Evolutionary conservation across 2,797 vertebrate species (phyloP).

Genomic region (Tauraco hartlaubi): DNA sequence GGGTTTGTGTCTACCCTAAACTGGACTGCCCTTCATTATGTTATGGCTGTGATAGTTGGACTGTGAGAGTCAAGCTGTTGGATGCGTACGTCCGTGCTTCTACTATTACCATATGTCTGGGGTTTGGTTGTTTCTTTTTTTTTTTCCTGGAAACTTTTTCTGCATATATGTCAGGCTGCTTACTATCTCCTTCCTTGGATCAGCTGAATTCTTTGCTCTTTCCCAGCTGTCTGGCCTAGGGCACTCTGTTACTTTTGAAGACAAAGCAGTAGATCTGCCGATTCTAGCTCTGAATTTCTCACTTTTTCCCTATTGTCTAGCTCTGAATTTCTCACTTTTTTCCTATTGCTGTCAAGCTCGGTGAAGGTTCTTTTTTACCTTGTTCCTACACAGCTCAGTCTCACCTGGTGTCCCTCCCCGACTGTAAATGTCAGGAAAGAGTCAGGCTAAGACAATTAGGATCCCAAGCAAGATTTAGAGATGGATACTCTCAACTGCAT

Average conservation of each 20-base stretch:
- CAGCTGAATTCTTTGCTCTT: background rate
- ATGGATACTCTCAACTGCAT: background rate
- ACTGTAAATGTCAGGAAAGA: background rate
- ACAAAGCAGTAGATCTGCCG: background rate
- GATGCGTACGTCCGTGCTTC: background rate
- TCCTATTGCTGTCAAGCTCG: background rate
- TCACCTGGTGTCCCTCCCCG: background rate
- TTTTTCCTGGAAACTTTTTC: background rate
- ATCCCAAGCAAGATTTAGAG: background rate
- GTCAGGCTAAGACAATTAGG: background rate
- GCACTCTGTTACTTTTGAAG: background rate
- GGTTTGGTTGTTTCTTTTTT: background rate
- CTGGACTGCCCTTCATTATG: background rate
- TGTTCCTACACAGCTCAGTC: background rate
- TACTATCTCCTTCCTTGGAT: background rate
- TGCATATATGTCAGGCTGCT: background rate
- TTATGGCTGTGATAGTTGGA: background rate
- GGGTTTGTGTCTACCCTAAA: background rate
- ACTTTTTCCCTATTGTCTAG: background rate
- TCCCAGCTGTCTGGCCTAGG: background rate
- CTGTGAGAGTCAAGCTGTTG: background rate
- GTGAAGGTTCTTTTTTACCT: background rate
- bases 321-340: background rate
- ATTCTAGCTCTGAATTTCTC: background rate
- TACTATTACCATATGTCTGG: background rate